A percentile compares a stretch with the other conserved stretches of the same genome.
Evolutionary conservation across 2,113 vertebrate species (phyloP).

Genomic region (Naja naja): DNA sequence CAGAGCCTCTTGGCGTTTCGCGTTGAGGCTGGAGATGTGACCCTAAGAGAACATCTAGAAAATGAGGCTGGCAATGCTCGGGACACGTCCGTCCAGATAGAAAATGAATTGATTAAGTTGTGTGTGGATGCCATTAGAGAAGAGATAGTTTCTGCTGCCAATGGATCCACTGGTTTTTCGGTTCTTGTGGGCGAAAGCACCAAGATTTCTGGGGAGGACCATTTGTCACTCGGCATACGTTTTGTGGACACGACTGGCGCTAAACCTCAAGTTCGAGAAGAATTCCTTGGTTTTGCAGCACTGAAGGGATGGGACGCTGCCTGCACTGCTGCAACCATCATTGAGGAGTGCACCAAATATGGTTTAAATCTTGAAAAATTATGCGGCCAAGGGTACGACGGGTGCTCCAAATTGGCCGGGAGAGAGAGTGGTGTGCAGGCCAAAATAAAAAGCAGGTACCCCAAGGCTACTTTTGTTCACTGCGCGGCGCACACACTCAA

Average conservation of each 20-base stretch:
- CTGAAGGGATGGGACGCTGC: not conserved
- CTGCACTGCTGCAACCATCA: not conserved
- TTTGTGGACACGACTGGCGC: not conserved
- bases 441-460: not conserved
- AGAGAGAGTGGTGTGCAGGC: not conserved
- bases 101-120: constrained; percentile 1
- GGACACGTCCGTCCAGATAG: not conserved
- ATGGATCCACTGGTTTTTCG: not conserved
- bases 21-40: not conserved
- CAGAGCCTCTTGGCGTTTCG: not conserved
- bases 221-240: not conserved
- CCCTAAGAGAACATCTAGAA: not conserved
- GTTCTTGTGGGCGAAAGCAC: not conserved
- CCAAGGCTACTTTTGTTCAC: not conserved
- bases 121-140: not conserved
- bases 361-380: not conserved
- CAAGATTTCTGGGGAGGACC: not conserved
- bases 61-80: not conserved
- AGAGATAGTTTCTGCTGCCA: not conserved
- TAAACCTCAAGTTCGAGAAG: not conserved
- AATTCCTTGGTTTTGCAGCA: not conserved
- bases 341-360: not conserved
- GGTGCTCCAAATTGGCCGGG: not conserved
- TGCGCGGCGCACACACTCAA: not conserved
- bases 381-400: not conserved